These are phyloP conservation scores for Linyphia triangularis DNA, from an alignment of 2,888 invertebrate species.

Conservation along the genomic window DNA sequence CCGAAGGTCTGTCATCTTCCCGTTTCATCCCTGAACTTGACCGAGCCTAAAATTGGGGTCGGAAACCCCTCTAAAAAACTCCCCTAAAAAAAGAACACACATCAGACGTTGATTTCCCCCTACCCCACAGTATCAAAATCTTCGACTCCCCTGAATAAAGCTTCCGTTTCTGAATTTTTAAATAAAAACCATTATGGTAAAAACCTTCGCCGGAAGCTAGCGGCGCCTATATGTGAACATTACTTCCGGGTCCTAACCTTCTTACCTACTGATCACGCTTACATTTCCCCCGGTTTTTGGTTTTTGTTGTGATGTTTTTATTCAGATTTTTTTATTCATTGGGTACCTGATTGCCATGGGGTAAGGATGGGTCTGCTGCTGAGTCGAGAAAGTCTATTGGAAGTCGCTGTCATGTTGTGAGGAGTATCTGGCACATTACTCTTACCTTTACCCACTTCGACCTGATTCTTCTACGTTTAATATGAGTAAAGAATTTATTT, in stretches of 20 bases:
- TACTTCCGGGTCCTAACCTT: conserved; percentile 72
- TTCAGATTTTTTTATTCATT: neutral
- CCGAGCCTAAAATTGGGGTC: conserved; percentile 66
- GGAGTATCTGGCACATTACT: conserved; percentile 47
- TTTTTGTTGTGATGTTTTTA: neutral
- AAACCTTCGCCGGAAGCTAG: conserved; percentile 51
- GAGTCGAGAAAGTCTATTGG: neutral
- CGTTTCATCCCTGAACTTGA: conserved; percentile 70
- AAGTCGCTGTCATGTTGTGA: neutral
- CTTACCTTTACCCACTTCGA: conserved; percentile 64
- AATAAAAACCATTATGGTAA: conserved; percentile 48
- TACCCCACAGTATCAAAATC: conserved; percentile 2
- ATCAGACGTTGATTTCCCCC: conserved; percentile 4
- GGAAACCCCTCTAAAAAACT: conserved; percentile 59
- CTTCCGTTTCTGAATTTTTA: conserved; percentile 66
- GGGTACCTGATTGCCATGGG: neutral
- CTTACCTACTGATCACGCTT: conserved; percentile 67
- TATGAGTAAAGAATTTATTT: conserved; percentile 20
- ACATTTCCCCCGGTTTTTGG: conserved; percentile 1
- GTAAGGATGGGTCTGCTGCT: neutral
- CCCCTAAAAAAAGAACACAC: conserved; percentile 4
- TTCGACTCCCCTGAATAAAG: conserved; percentile 36
- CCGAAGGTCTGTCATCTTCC: neutral
- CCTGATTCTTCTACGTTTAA: conserved; percentile 16
- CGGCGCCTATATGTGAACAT: conserved; percentile 50